Evolutionary conservation across 2,888 invertebrate genomes (phyloP).

Genomic region (Agrotis ipsilon): DNA sequence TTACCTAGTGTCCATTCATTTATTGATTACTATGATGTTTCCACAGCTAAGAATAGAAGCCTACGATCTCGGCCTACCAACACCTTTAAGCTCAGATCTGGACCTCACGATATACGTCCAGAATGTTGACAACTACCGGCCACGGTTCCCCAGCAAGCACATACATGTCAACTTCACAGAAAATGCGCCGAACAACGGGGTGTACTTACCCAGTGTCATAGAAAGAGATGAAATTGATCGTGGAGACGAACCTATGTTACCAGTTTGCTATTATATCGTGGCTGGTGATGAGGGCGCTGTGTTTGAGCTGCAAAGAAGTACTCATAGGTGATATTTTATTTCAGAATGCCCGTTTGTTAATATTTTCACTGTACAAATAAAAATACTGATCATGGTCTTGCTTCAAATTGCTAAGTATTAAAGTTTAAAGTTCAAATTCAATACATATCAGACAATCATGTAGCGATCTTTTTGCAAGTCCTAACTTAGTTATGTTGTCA

Average conservation of each 20-base stretch:
- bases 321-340: conserved; percentile 91
- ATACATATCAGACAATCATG: too few relatives aligned
- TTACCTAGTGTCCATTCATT: neutral
- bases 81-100: conserved; percentile 96
- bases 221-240: conserved; percentile 97
- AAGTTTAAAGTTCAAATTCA: too few relatives aligned
- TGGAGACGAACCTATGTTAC: conserved; percentile 94
- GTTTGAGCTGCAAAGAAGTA: conserved; percentile 94
- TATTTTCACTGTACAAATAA: neutral
- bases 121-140: conserved; percentile 97
- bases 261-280: conserved; percentile 98
- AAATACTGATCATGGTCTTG: neutral
- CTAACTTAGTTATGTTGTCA: neutral
- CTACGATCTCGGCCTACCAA: conserved; percentile 96
- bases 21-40: conserved; percentile 9
- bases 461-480: neutral
- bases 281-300: conserved; percentile 94
- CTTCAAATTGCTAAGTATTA: neutral
- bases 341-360: neutral
- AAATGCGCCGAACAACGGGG: conserved; percentile 91
- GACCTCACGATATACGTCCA: conserved; percentile 97
- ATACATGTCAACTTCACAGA: conserved; percentile 94
- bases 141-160: conserved; percentile 95
- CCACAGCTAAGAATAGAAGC: conserved; percentile 96
- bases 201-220: conserved; percentile 95